Evolutionary conservation across 2,113 vertebrate species (phyloP), one percentile per base, ranked within the genome.

Genomic region (Lepus americanus): DNA sequence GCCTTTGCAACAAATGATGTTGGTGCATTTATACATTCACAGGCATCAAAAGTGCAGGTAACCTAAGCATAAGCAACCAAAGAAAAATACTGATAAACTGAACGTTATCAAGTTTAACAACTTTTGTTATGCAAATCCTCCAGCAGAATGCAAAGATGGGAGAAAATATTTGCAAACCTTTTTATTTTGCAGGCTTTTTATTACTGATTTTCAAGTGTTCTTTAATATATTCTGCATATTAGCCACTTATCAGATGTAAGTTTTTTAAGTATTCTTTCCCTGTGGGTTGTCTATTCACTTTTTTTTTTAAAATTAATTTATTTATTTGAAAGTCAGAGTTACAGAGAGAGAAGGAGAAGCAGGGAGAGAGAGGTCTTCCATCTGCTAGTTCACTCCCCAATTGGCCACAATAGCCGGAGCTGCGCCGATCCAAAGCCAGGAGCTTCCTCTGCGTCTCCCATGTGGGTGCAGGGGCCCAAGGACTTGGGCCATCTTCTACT

Each of bases 121-220:
- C 39, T 72, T 70, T 39, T 31, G 10, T 90, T 89, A 14, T 2
- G 10, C 77, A 94, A 89, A 17, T 39, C 55, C 49, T 44, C 29
- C 51, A 53, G 84, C 87, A 87, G 61, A 61, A 33, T 76, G 55
- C 61, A 79, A 89, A 55, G 25, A 53, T 74, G 33, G 36, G 33
- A 80, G 23, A 89, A 91, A 85, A n/a, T 88, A 63, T 88, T 93
- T 80, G 44, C 29, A 85, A 44, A 59, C 44, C 49, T 85, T 89
- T 91, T 92, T 87, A 76, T 76, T 92, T 76, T 89, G 70, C 67
- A 77, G 44, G 49, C 31, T 64, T 72, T 84, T 85, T 73, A 85
- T 90, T 70, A 89, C 1, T 80, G 59, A 85, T 13, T 66, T 74
- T 7, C 80, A 80, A 74, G 25, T 51, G 51, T 73, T 44, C 44